Conservation (phyloP, 2,113 vertebrate genomes). For the Prietella phreatophila region DNA sequence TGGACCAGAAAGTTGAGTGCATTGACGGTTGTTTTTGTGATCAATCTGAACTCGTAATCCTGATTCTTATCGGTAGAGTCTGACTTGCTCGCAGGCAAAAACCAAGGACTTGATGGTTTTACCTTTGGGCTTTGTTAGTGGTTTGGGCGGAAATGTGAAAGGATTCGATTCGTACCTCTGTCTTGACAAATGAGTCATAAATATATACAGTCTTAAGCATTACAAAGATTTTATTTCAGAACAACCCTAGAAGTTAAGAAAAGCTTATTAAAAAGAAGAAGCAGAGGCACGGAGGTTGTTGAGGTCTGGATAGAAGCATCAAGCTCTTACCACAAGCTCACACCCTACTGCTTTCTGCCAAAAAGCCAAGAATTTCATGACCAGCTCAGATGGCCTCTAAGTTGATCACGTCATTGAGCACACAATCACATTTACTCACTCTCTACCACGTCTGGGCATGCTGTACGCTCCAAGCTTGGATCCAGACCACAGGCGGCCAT, state of each 20-base stretch:
- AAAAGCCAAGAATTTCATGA: conserved; percentile 10
- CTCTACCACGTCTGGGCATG: conserved; percentile 61
- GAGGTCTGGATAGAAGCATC: conserved; percentile 9
- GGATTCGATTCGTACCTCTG: conserved; percentile 19
- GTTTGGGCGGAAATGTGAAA: conserved; percentile 9
- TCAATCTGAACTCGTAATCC: conserved; percentile 54
- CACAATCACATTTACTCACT: conserved; percentile 42
- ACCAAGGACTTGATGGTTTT: conserved; percentile 7
- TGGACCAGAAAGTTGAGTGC: conserved; percentile 40
- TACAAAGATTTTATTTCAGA: conserved; percentile 32
- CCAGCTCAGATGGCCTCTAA: neutral
- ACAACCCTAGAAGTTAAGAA: conserved; percentile 25
- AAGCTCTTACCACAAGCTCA: conserved; percentile 31
- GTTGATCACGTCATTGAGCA: conserved; percentile 31
- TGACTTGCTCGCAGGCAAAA: conserved; percentile 5
- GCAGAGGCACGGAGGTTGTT: neutral
- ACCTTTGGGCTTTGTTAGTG: conserved; percentile 36
- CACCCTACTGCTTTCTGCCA: conserved; percentile 51
- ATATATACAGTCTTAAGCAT: conserved; percentile 17
- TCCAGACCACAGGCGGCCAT: conserved; percentile 57
- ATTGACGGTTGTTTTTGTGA: conserved; percentile 48
- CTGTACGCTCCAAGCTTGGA: conserved; percentile 55
- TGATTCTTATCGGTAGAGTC: conserved; percentile 53
- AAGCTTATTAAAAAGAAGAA: conserved; percentile 33
- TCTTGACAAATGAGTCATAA: conserved; percentile 38